Evolutionary conservation across 2,113 vertebrate species (phyloP).

Genomic region (Deroptyus accipitrinus): DNA sequence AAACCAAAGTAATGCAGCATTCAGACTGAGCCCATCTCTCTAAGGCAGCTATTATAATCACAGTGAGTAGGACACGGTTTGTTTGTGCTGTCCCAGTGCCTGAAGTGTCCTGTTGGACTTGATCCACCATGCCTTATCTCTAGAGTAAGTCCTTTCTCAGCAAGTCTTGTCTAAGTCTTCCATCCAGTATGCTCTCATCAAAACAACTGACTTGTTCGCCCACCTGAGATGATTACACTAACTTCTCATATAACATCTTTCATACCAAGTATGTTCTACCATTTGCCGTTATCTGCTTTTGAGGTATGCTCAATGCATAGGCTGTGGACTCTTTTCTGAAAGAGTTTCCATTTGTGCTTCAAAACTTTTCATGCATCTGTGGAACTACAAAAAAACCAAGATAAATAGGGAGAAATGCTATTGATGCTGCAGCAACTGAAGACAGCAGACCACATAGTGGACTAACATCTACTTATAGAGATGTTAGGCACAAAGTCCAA

Average conservation of each 20-base stretch:
- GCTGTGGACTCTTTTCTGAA: neutral
- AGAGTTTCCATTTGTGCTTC: neutral
- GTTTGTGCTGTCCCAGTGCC: neutral
- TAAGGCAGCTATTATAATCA: neutral
- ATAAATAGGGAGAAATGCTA: neutral
- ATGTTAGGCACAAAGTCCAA: neutral
- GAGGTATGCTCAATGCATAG: neutral
- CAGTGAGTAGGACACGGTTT: neutral
- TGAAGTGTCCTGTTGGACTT: neutral
- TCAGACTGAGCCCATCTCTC: neutral
- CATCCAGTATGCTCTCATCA: neutral
- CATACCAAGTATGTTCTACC: neutral
- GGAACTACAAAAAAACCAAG: neutral
- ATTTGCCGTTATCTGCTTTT: neutral
- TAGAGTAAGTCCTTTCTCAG: neutral
- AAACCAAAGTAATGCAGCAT: constrained; percentile 19
- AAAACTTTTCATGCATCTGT: neutral
- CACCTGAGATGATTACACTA: neutral
- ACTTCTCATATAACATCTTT: neutral
- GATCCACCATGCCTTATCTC: neutral
- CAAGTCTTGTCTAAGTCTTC: neutral
- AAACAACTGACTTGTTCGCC: neutral
- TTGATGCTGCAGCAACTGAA: neutral
- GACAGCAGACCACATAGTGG: neutral
- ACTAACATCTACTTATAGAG: neutral